A percentile compares a stretch with the other conserved stretches of the same genome.
These are phyloP conservation scores for Lineus longissimus DNA, from an alignment of 1,140 invertebrate species.

Conservation along the genomic window DNA sequence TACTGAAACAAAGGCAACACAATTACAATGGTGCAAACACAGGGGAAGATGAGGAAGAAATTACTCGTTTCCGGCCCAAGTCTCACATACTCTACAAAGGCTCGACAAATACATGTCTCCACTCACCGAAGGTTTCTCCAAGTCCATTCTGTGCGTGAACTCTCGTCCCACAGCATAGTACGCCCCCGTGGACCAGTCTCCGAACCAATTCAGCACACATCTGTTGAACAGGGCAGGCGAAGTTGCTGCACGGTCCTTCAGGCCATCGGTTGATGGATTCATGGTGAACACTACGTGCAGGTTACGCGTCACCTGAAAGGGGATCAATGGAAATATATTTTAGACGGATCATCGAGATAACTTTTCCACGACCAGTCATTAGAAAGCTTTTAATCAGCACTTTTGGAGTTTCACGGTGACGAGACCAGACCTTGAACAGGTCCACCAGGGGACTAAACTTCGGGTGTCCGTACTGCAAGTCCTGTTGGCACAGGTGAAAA, in stretches of 20 bases:
- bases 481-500: too few relatives aligned
- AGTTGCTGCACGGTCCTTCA: slow-evolving; percentile 96
- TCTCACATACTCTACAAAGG: too few relatives aligned
- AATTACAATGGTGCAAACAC: background rate
- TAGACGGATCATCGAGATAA: slow-evolving; percentile 3
- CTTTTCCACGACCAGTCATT: too few relatives aligned
- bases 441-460: too few relatives aligned
- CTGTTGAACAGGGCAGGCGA: slow-evolving; percentile 97
- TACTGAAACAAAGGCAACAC: slow-evolving; percentile 57
- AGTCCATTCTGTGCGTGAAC: slow-evolving; percentile 61
- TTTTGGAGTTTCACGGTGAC: too few relatives aligned
- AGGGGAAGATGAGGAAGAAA: too few relatives aligned
- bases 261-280: slow-evolving; percentile 97
- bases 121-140: slow-evolving; percentile 55
- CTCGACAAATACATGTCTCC: background rate
- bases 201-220: slow-evolving; percentile 99
- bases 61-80: too few relatives aligned
- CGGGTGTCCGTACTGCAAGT: too few relatives aligned
- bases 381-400: too few relatives aligned
- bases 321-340: background rate
- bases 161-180: slow-evolving; percentile 80
- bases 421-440: too few relatives aligned
- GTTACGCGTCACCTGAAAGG: slow-evolving; percentile 90
- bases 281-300: slow-evolving; percentile 99
- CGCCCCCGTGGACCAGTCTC: slow-evolving; percentile 98